Percentiles rank a stretch among this genome's conserved stretches.
These are phyloP conservation scores for Phycodurus eques DNA, from an alignment of 2,113 vertebrate genomes.

Conservation along the genomic window DNA sequence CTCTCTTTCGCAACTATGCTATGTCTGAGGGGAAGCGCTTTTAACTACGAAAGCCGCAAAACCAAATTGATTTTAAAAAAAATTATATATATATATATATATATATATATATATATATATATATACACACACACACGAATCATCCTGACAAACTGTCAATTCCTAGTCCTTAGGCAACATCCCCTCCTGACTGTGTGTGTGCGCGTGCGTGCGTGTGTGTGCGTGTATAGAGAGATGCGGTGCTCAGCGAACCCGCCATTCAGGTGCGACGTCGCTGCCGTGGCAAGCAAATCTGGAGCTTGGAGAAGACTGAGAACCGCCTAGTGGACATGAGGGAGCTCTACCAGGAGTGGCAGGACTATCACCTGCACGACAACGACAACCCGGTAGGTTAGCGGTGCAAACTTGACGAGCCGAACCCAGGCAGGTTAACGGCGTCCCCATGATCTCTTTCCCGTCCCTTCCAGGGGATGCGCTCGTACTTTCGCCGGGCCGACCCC, in stretches of 20 bases:
- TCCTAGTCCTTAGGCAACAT: neutral
- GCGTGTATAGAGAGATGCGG: constrained; percentile 80
- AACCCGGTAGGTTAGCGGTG: constrained; percentile 73
- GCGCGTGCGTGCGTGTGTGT: neutral
- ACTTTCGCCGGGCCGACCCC: constrained; percentile 89
- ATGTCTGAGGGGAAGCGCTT: too few species aligned
- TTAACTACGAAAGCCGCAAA: too few species aligned
- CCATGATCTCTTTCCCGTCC: neutral
- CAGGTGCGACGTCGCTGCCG: constrained; percentile 92
- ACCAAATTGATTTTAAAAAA: too few species aligned
- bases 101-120: too few species aligned
- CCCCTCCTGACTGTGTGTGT: constrained; percentile 1
- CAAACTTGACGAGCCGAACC: neutral
- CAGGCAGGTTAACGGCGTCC: neutral
- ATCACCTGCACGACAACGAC: constrained; percentile 84
- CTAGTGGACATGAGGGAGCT: constrained; percentile 95
- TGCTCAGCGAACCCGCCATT: constrained; percentile 93
- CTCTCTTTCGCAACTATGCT: too few species aligned
- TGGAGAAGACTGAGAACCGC: constrained; percentile 96
- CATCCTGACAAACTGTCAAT: too few species aligned
- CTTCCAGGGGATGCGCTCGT: constrained; percentile 82
- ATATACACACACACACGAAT: too few species aligned
- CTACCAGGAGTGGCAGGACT: constrained; percentile 96
- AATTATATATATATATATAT: too few species aligned
- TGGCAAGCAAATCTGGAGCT: constrained; percentile 95